Base-by-base conservation (phyloP, 2,797 vertebrate species). In the Monodelphis domestica region DNA sequence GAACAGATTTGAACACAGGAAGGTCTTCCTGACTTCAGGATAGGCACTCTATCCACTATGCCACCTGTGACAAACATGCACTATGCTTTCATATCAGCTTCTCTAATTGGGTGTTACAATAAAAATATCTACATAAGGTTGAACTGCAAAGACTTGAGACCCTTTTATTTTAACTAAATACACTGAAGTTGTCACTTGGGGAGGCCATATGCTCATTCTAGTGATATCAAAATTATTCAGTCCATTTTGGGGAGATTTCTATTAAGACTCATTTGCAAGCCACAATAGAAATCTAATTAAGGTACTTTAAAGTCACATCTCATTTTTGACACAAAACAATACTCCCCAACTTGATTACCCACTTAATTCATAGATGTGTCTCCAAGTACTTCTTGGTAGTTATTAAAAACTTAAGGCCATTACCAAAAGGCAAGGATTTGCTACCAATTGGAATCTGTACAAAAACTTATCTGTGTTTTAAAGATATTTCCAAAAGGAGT, bases 121-220 rank as follows among this genome's bases (percentile, higher is more conserved):
- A 38, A 33, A 70, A 38, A 38, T 70, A 5, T 38, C 33, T n/a
- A 38, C 15, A 17, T 70, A 26, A 70, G 14, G n/a, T 7, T 70
- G 5, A 10, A 70, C n/a, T 38, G 21, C 7, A 38, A 70, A 70
- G 10, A 17, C 15, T 7, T 38, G 63, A 70, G 15, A 38, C 5
- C n/a, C n/a, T n/a, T 15, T 70, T 70, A 29, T 53, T 94, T 84
- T 54, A 89, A 63, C 89, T n/a, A 94, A 54, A 50, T 38, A 87
- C 0, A 45, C 14, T 59, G 90, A 87, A 89, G 50, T 9, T 30
- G n/a, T 52, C 59, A 70, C 10, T 5, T 56, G 6, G 5, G 21
- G 53, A 55, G 53, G 53, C n/a, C 33, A 17, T 21, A 29, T 1
- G 2, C 26, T 91, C 53, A 56, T n/a, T 17, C 12, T 12, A 56